Evolutionary conservation across 2,113 vertebrate genomes (phyloP).

Genomic region (Halichoerus grypus): DNA sequence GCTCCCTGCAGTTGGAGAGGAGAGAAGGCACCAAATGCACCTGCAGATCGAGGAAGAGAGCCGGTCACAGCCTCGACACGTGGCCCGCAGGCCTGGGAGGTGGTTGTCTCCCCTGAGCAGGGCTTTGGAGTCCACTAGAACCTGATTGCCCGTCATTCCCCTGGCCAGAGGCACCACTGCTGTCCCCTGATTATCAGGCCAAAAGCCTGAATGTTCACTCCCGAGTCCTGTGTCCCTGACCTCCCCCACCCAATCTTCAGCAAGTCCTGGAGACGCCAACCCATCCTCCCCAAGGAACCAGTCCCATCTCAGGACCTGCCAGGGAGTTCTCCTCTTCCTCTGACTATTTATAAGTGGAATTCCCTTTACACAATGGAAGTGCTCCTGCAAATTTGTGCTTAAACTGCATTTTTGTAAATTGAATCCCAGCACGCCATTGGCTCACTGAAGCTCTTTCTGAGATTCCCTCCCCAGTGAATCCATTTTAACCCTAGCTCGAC

Average conservation of each 20-base stretch:
- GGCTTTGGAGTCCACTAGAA: background rate
- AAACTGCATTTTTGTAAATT: constrained; percentile 27
- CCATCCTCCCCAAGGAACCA: too few species aligned
- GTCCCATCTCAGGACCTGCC: rapidly evolving
- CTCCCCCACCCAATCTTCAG: background rate
- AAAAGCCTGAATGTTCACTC: rapidly evolving
- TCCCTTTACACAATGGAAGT: background rate
- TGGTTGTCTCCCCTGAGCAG: rapidly evolving
- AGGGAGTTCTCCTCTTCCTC: background rate
- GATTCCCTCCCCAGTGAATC: background rate
- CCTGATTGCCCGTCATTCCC: background rate
- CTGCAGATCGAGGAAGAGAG: background rate
- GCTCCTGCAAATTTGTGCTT: background rate
- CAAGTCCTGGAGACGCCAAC: background rate
- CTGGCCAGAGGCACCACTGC: rapidly evolving
- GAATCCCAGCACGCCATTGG: constrained; percentile 23
- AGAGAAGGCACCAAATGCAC: rapidly evolving
- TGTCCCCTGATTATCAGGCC: background rate
- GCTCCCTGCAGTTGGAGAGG: background rate
- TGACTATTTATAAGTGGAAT: background rate
- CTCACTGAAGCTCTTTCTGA: background rate
- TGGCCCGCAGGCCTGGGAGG: background rate
- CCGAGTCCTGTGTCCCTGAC: background rate
- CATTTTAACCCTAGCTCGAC: constrained; percentile 24
- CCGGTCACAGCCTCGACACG: rapidly evolving